phyloP scores from a whole-genome alignment of 2,888 invertebrate genomes.

The Phlogophora meticulosa region DNA sequence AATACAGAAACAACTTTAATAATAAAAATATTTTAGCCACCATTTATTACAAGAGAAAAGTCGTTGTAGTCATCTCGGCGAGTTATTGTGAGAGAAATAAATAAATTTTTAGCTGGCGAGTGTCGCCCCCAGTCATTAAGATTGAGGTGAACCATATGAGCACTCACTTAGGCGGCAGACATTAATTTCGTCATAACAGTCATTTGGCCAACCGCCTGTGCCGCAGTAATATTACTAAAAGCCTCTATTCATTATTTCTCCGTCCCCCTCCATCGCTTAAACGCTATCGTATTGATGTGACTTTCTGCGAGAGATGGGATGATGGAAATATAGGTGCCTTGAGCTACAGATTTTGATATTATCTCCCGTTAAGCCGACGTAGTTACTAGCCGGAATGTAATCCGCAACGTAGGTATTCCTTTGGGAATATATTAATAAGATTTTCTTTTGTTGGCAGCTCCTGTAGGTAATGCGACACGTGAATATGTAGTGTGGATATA shows the following conservation, averaged over 20 bases:
- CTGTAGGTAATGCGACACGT: conserved; percentile 28
- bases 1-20: conserved; percentile 9
- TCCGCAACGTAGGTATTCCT: conserved; percentile 53
- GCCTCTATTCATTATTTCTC: conserved; percentile 81
- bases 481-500: background rate
- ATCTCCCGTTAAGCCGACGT: conserved; percentile 52
- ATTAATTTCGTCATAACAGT: conserved; percentile 85
- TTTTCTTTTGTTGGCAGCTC: conserved; percentile 58
- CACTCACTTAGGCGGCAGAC: conserved; percentile 78
- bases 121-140: conserved; percentile 68
- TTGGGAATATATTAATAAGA: conserved; percentile 61
- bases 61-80: conserved; percentile 39
- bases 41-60: conserved; percentile 49
- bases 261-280: conserved; percentile 70
- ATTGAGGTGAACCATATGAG: conserved; percentile 80
- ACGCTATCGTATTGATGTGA: conserved; percentile 72
- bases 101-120: conserved; percentile 47
- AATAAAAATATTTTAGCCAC: conserved; percentile 30
- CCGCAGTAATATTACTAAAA: conserved; percentile 83
- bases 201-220: conserved; percentile 78
- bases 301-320: conserved; percentile 67
- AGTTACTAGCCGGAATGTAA: conserved; percentile 59
- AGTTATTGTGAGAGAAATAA: conserved; percentile 59
- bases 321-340: conserved; percentile 65
- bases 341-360: conserved; percentile 62